Conservation (phyloP, 1,140 invertebrate genomes). For the Sinella curviseta region DNA sequence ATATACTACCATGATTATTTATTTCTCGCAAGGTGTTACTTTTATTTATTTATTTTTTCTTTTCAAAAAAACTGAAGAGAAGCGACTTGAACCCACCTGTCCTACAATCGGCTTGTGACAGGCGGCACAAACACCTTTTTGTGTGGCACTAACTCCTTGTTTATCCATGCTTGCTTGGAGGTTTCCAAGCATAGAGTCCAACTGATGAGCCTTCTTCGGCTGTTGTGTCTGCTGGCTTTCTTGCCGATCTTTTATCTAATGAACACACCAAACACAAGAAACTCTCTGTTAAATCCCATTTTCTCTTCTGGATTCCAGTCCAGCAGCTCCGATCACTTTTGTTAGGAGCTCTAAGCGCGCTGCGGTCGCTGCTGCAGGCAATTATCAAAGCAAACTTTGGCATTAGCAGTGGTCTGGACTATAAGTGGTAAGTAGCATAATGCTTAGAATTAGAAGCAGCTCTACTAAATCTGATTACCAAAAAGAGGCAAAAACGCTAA, state of each 20-base stretch:
- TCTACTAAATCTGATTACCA: not conserved
- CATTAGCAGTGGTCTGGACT: not conserved
- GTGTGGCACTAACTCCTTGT: conserved; percentile 94
- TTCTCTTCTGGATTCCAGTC: not conserved
- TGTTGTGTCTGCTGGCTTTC: conserved; percentile 44
- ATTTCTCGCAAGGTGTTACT: too few species aligned
- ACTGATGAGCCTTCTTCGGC: conserved; percentile 59
- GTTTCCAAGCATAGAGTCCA: conserved; percentile 91
- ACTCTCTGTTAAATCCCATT: conserved; percentile 1
- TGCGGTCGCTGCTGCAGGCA: too few species aligned
- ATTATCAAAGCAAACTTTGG: not conserved
- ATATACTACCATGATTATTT: too few species aligned
- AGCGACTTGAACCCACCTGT: conserved; percentile 69
- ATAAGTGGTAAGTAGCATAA: not conserved
- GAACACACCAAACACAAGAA: not conserved
- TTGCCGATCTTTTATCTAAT: conserved; percentile 44
- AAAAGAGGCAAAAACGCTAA: not conserved
- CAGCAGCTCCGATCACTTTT: too few species aligned
- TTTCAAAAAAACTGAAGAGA: too few species aligned
- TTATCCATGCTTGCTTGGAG: conserved; percentile 92
- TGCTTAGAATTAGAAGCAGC: not conserved
- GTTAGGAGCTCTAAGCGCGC: too few species aligned
- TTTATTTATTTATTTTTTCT: too few species aligned
- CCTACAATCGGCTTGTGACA: conserved; percentile 98
- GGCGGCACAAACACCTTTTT: conserved; percentile 96